phyloP scores from a whole-genome alignment of 2,113 vertebrate genomes.

The Seriola dumerili region DNA sequence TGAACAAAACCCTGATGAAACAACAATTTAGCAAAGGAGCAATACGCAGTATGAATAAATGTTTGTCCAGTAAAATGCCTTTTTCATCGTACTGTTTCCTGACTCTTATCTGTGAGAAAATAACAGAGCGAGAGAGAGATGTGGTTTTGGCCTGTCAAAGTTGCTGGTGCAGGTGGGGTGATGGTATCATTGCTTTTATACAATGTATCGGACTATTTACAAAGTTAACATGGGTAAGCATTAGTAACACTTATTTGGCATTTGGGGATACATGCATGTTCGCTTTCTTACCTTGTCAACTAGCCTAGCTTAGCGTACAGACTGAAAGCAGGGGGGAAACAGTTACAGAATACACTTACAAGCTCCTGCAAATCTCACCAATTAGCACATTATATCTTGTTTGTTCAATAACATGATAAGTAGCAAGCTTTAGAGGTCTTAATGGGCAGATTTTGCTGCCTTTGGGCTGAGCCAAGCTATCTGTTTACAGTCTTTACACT shows the following conservation, averaged over 20 bases:
- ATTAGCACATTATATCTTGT: neutral
- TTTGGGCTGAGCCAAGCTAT: neutral
- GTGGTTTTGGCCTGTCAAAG: neutral
- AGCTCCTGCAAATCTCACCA: neutral
- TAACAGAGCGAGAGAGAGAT: neutral
- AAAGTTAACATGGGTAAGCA: neutral
- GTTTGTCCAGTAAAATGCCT: conserved; percentile 24
- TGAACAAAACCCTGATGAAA: conserved; percentile 59
- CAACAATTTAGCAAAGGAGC: conserved; percentile 45
- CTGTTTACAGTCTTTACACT: neutral
- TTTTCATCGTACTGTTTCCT: conserved; percentile 23
- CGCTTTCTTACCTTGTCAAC: neutral
- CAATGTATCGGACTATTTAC: neutral
- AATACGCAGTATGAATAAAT: conserved; percentile 31
- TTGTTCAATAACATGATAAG: neutral
- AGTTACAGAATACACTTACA: neutral
- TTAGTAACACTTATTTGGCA: neutral
- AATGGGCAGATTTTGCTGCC: no score
- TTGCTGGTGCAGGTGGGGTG: neutral
- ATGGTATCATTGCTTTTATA: neutral
- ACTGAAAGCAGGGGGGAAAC: neutral
- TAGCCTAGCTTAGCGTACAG: neutral
- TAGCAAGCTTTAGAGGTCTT: neutral
- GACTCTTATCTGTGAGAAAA: conserved; percentile 2
- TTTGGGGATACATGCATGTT: neutral